Evolutionary conservation across 1,140 invertebrate genomes (phyloP).

Genomic region (Solenopsis invicta): DNA sequence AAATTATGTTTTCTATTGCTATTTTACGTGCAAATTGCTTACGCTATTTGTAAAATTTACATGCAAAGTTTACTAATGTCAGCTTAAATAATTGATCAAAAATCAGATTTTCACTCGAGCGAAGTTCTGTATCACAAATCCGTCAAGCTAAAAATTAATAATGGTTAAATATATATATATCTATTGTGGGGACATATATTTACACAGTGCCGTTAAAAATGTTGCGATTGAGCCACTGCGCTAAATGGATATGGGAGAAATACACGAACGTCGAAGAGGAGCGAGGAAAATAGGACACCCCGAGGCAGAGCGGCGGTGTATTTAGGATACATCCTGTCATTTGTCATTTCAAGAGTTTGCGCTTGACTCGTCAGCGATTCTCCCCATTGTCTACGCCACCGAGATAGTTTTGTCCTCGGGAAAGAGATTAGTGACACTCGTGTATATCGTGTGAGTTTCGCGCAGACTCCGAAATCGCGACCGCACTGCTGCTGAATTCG

Average conservation of each 20-base stretch:
- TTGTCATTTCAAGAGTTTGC: constrained; percentile 84
- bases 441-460: constrained; percentile 1
- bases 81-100: neutral
- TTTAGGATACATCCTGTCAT: constrained; percentile 81
- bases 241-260: constrained; percentile 19
- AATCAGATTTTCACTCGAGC: neutral
- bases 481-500: neutral
- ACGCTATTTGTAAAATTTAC: too few species aligned
- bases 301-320: constrained; percentile 53
- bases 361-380: constrained; percentile 81
- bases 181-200: too few species aligned
- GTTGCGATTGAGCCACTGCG: neutral
- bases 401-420: constrained; percentile 80
- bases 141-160: neutral
- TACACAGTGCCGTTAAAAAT: neutral
- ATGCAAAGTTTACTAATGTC: neutral
- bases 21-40: neutral
- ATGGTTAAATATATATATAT: neutral
- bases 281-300: constrained; percentile 56
- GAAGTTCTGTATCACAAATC: neutral
- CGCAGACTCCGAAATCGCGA: constrained; percentile 4
- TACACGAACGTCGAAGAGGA: neutral
- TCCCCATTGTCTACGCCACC: constrained; percentile 78
- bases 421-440: constrained; percentile 32
- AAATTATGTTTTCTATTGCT: neutral